phyloP scores from a whole-genome alignment of 23 tunicate genomes.

The Trididemnum miniatum region DNA sequence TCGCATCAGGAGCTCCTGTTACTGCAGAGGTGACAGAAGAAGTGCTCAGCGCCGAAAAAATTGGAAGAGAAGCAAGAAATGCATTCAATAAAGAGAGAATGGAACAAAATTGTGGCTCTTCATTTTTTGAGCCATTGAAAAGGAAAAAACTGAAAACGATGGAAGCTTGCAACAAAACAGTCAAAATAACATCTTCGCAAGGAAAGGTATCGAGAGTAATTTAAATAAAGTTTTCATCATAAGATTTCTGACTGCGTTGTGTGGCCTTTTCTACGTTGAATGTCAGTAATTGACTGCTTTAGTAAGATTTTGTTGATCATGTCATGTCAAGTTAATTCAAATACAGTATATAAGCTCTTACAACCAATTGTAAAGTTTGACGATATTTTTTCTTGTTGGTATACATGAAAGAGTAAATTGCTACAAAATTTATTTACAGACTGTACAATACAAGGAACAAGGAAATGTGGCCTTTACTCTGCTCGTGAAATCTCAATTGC shows the following conservation, averaged over 20 bases:
- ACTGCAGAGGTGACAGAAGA: background rate
- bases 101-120: background rate
- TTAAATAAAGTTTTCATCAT: background rate
- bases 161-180: slow-evolving; percentile 1
- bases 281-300: no score
- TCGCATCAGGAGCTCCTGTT: slow-evolving; percentile 3
- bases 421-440: no score
- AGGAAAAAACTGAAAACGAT: slow-evolving; percentile 3
- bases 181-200: background rate
- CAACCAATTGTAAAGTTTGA: no score
- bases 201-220: slow-evolving; percentile 1
- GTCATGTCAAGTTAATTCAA: no score
- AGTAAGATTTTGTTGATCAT: no score
- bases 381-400: no score
- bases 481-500: background rate
- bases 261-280: no score
- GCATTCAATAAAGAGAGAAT: background rate
- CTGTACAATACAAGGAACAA: background rate
- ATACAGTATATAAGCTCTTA: no score
- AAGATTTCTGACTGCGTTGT: no score
- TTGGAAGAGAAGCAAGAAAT: background rate
- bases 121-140: background rate
- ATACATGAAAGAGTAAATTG: no score
- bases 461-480: background rate
- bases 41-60: background rate